Conservation (phyloP, 2,113 vertebrate species). For the Menura novaehollandiae region DNA sequence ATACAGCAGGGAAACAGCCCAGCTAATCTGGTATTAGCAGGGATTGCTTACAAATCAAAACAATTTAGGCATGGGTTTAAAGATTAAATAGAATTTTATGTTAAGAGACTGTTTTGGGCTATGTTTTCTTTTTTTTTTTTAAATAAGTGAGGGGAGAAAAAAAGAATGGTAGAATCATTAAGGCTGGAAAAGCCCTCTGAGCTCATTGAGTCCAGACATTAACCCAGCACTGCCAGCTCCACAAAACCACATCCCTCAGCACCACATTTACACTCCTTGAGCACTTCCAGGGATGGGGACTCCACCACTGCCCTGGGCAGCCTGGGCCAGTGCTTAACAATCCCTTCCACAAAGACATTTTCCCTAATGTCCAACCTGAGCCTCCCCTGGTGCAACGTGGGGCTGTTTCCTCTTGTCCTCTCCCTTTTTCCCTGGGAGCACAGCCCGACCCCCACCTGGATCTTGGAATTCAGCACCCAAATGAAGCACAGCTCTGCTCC, state of each 20-base stretch:
- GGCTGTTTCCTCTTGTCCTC: background rate
- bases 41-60: background rate
- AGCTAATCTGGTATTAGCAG: background rate
- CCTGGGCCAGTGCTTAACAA: background rate
- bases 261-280: background rate
- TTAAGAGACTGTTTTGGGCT: background rate
- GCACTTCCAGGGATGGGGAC: background rate
- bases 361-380: background rate
- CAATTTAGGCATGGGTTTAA: background rate
- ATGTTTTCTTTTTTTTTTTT: background rate
- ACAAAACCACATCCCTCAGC: background rate
- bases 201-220: fast-evolving
- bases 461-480: too few relatives aligned
- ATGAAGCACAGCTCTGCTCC: background rate
- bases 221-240: background rate
- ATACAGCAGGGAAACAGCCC: background rate
- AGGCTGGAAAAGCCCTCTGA: background rate
- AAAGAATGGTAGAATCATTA: background rate
- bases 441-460: background rate
- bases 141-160: background rate
- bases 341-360: too few relatives aligned
- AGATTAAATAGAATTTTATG: background rate
- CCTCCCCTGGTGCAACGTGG: too few relatives aligned
- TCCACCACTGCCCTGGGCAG: background rate
- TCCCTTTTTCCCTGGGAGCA: background rate